Evolutionary conservation across 2,113 vertebrate genomes (phyloP), one percentile per base, ranked within the genome.

Genomic region (Xenopus borealis): DNA sequence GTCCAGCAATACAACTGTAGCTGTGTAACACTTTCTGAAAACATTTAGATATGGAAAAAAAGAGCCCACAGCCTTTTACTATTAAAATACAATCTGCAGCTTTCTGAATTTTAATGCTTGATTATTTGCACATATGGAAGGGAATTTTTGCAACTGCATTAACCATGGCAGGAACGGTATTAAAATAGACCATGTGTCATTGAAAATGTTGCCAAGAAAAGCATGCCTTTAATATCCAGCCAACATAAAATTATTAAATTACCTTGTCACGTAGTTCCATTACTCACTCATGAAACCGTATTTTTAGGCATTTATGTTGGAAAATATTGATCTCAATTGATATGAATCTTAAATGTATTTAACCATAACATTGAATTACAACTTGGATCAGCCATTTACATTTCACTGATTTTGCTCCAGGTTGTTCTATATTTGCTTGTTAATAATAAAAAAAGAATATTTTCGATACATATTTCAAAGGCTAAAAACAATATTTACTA

Each of bases 251-350:
- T 68, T 18, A 75, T 67, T 67, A 68, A 50, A 75, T 75, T 61
- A 62, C 64, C 64, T 67, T 50, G 57, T 67, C 44, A 52, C 44
- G n/a, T 18, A 46, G 72, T 18, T 12, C 62, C 20, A 62, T 75
- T 69, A 62, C 65, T 68, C 66, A 75, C 23, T 17, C 23, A 69
- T 52, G 65, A 75, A 75, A 75, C 19, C 20, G 12, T 75, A 16
- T 55, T 66, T 68, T 62, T 50, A 61, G 27, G 58, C 45, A 62
- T 67, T 68, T 68, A 75, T 68, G 55, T 47, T 67, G 45, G n/a
- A 69, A 73, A 75, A 62, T 69, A 75, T 69, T 75, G 72, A 68
- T 75, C 45, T 68, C 46, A 40, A 52, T 52, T 75, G 57, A 75
- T 75, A 69, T 69, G n/a, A 75, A 67, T 75, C 53, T 67, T 67